Evolutionary conservation across 2,888 invertebrate species (phyloP), one percentile per base, ranked within the genome.

Genomic region (Ypsolopha sequella): DNA sequence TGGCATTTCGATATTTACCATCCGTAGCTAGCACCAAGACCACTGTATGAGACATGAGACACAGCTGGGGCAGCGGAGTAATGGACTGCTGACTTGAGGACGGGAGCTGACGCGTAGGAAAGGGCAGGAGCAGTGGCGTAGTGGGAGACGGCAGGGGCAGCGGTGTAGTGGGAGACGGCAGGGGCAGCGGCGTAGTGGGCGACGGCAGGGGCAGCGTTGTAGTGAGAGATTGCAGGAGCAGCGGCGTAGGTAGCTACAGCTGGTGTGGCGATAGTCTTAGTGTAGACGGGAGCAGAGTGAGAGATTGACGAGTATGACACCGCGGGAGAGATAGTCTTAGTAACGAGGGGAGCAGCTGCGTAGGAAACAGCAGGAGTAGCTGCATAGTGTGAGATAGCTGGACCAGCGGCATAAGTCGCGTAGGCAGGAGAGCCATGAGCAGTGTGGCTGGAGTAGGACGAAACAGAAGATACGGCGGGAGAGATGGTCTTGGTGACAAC

Each of bases 21-120:
- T 34, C 70, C 82, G 65, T 88, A 89, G 54, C 84, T 78, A 41
- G 85, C 79, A 55, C 88, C 89, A 51, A 86, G 76, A 53, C 88
- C 89, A 52, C 79, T 76, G 72, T 88, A 54, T n/a, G n/a, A n/a
- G n/a, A n/a, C n/a, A n/a, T n/a, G n/a, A n/a, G n/a, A n/a, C n/a
- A n/a, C n/a, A n/a, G 76, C 76, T 49, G 84, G 78, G 51, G 88
- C 86, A 52, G 88, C 87, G 13, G 73, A 73, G 65, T 56, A 59
- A 14, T 34, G 11, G 36, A 47, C 35, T 41, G 50, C 50, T 1
- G 41, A 24, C n/a, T 41, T 14, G 33, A 36, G 14, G 13, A 43
- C 36, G 9, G 47, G 14, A 10, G 47, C 36, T 4, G 45, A 38
- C 14, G 52, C 36, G 47, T 48, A 36, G 34, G 48, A 6, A 7